Percentiles rank a stretch among this genome's conserved stretches.
Evolutionary conservation across 1,140 invertebrate genomes (phyloP).

Genomic region (Lerema accius): DNA sequence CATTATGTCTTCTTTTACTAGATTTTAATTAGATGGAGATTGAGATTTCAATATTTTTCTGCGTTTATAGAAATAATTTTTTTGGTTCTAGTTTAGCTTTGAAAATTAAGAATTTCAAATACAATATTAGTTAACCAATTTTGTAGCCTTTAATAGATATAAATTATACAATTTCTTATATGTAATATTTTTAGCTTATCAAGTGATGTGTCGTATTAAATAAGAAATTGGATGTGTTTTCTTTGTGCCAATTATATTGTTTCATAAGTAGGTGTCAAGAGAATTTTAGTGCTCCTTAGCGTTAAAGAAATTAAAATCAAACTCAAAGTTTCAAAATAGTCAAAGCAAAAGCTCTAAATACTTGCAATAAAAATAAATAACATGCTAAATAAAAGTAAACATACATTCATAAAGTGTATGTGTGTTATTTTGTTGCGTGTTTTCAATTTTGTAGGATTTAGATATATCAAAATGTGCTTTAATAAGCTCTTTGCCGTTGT

Average conservation of each 20-base stretch:
- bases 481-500: too few species aligned
- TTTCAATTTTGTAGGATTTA: too few species aligned
- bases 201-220: background rate
- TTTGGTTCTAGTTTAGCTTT: too few species aligned
- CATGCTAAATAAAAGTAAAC: slow-evolving; percentile 48
- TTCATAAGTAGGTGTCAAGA: background rate
- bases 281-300: slow-evolving; percentile 22
- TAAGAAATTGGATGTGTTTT: background rate
- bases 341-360: slow-evolving; percentile 63
- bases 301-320: background rate
- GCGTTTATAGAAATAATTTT: too few species aligned
- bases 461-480: too few species aligned
- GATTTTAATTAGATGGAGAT: too few species aligned
- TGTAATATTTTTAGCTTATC: background rate
- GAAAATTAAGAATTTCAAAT: too few species aligned
- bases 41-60: too few species aligned
- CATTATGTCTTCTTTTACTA: too few species aligned
- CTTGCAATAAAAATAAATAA: slow-evolving; percentile 53
- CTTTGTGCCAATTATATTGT: background rate
- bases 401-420: slow-evolving; percentile 27
- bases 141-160: too few species aligned
- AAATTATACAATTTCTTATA: too few species aligned
- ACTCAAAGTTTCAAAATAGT: slow-evolving; percentile 11
- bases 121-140: too few species aligned
- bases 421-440: slow-evolving; percentile 24